phyloP scores from a whole-genome alignment of 2,888 invertebrate species.

The Pollenia griseotomentosa region DNA sequence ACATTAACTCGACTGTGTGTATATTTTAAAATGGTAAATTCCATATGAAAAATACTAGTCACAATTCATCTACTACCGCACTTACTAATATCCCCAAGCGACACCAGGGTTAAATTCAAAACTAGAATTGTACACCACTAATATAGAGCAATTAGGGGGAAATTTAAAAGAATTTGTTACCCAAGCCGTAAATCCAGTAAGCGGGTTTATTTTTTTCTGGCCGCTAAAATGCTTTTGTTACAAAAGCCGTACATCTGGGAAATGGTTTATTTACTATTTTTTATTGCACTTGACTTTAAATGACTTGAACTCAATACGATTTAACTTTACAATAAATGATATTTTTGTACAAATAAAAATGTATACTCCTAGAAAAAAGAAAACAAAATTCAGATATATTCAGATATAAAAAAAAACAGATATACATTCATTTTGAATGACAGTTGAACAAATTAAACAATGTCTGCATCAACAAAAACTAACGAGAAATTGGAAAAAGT shows the following conservation, averaged over 20 bases:
- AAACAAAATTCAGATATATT: neutral
- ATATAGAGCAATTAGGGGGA: too few relatives aligned
- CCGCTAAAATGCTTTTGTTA: too few relatives aligned
- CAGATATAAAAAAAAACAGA: constrained; percentile 20
- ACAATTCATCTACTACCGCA: too few relatives aligned
- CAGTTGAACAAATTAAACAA: constrained; percentile 69
- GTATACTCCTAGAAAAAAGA: neutral
- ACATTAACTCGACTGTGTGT: too few relatives aligned
- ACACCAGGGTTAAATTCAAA: too few relatives aligned
- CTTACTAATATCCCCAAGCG: too few relatives aligned
- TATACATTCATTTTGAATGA: constrained; percentile 63
- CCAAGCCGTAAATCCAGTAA: too few relatives aligned
- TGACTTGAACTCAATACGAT: constrained; percentile 40
- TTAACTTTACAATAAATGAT: constrained; percentile 32
- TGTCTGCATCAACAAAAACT: constrained; percentile 59
- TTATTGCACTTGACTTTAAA: constrained; percentile 13
- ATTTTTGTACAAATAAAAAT: neutral
- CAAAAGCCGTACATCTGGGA: neutral
- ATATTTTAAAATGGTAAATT: too few relatives aligned
- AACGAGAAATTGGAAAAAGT: constrained; percentile 34
- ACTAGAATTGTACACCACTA: too few relatives aligned
- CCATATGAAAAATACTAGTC: too few relatives aligned
- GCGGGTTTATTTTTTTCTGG: too few relatives aligned
- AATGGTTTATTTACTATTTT: constrained; percentile 13
- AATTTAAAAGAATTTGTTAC: too few relatives aligned